Conservation (phyloP, 64 coral and sea anemone genomes). For the Acropora tenuis region DNA sequence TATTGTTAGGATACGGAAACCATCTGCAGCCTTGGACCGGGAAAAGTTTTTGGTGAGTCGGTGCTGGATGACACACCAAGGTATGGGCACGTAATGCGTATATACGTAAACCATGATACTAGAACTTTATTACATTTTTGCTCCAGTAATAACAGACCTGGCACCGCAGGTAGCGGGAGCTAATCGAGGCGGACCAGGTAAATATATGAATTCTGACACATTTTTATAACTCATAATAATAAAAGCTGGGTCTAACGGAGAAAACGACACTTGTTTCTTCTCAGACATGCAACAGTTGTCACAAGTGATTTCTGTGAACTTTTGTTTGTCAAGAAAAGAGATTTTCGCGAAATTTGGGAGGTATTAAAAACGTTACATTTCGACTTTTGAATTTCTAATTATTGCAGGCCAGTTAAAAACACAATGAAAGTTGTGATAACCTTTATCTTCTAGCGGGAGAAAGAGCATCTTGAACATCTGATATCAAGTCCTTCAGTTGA, state of each 20-base stretch:
- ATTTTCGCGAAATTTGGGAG: constrained; percentile 80
- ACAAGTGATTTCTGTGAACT: constrained; percentile 74
- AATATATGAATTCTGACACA: too few relatives aligned
- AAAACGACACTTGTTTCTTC: not conserved
- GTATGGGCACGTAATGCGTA: constrained; percentile 6
- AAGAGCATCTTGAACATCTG: constrained; percentile 54
- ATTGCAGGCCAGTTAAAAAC: not conserved
- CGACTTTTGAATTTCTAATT: not conserved
- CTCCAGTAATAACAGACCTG: too few relatives aligned
- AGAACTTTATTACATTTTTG: too few relatives aligned
- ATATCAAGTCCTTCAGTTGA: constrained; percentile 32
- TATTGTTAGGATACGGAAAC: constrained; percentile 63
- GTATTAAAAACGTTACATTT: constrained; percentile 13
- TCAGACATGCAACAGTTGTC: constrained; percentile 69
- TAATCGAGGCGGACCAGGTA: too few relatives aligned
- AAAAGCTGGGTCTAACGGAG: too few relatives aligned
- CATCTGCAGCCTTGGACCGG: constrained; percentile 72
- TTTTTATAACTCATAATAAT: too few relatives aligned
- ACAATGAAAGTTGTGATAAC: not conserved
- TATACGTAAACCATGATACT: too few relatives aligned
- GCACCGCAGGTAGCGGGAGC: too few relatives aligned
- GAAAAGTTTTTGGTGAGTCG: constrained; percentile 83
- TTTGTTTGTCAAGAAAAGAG: constrained; percentile 56
- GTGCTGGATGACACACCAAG: constrained; percentile 83
- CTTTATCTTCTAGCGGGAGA: constrained; percentile 64